Conservation (phyloP, 2,888 invertebrate genomes). For the Philaethria dido region DNA sequence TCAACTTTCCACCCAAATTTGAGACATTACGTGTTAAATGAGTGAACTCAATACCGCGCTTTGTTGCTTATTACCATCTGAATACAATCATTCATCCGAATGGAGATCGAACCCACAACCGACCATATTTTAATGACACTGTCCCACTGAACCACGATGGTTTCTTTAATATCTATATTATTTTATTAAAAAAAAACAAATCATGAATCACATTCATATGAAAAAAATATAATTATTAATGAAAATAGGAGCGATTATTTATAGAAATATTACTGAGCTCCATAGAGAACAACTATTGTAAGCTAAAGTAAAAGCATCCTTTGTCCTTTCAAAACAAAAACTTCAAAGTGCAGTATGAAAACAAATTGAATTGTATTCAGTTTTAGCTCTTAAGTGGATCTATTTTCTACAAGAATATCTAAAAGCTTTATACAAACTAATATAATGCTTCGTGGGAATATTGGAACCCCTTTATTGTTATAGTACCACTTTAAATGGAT, state of each 20-base stretch:
- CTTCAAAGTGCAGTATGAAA: constrained; percentile 8
- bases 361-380: constrained; percentile 20
- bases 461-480: not conserved
- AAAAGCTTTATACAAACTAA: constrained; percentile 7
- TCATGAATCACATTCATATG: too few species aligned
- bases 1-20: too few species aligned
- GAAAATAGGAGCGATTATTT: not conserved
- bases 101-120: too few species aligned
- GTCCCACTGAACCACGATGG: too few species aligned
- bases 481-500: too few species aligned
- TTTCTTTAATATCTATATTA: too few species aligned
- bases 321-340: constrained; percentile 11
- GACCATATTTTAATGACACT: too few species aligned
- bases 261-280: not conserved
- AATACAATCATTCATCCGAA: too few species aligned
- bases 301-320: constrained; percentile 12
- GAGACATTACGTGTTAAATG: too few species aligned
- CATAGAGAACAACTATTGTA: not conserved
- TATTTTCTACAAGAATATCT: constrained; percentile 8
- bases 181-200: too few species aligned
- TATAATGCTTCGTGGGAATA: not conserved
- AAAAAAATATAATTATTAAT: not conserved
- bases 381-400: constrained; percentile 11
- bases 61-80: too few species aligned
- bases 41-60: too few species aligned